These are phyloP conservation scores for Mustela lutreola DNA, from an alignment of 2,113 vertebrate genomes.

Conservation along the genomic window DNA sequence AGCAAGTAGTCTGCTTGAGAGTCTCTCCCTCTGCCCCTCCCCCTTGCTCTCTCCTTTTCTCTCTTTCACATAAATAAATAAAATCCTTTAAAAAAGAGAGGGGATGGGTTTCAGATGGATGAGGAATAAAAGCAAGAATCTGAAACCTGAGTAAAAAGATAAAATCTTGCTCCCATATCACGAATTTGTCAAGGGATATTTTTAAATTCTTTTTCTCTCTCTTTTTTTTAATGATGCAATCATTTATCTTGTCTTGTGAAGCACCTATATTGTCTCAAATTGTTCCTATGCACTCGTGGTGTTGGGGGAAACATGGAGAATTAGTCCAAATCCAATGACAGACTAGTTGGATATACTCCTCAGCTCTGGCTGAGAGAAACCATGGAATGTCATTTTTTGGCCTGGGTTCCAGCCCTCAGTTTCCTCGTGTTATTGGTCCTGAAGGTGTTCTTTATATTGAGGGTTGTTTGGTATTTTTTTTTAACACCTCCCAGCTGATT, in stretches of 20 bases:
- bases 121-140: background rate
- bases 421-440: background rate
- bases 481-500: background rate
- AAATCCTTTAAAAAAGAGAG: background rate
- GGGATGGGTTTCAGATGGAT: background rate
- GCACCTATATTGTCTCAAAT: background rate
- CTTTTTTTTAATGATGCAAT: background rate
- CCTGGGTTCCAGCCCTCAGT: background rate
- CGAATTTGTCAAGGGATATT: background rate
- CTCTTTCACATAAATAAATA: background rate
- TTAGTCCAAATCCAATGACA: background rate
- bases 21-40: background rate
- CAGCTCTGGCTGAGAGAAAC: background rate
- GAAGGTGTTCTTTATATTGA: background rate
- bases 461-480: background rate
- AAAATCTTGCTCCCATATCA: background rate
- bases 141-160: background rate
- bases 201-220: background rate
- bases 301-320: background rate
- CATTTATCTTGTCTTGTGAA: background rate
- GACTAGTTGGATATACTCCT: background rate
- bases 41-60: background rate
- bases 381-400: background rate
- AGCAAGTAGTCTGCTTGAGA: background rate
- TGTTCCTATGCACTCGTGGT: background rate